phyloP scores from a whole-genome alignment of 1,140 invertebrate species.

The Sarcophaga peregrina region DNA sequence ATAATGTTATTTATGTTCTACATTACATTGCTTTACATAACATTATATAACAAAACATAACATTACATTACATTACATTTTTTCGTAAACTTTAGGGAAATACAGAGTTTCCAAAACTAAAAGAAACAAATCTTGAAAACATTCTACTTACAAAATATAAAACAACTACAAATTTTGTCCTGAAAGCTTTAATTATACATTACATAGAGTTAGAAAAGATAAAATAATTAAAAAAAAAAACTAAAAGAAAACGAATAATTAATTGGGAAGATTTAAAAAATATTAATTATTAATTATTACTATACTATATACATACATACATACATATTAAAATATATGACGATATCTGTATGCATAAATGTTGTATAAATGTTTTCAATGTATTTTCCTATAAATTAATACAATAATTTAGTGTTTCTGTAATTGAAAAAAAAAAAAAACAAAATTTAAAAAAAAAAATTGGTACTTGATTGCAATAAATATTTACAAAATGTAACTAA shows the following conservation, averaged over 20 bases:
- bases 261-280: not conserved
- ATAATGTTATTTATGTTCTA: too few relatives aligned
- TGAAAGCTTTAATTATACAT: conserved; percentile 37
- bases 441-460: not conserved
- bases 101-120: too few relatives aligned
- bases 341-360: conserved; percentile 35
- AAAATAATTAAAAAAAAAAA: conserved; percentile 17
- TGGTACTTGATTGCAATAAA: conserved; percentile 17
- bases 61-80: too few relatives aligned
- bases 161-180: conserved; percentile 32
- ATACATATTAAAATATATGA: not conserved
- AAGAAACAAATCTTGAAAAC: too few relatives aligned
- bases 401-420: too few relatives aligned
- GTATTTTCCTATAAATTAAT: conserved; percentile 17
- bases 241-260: not conserved
- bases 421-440: conserved; percentile 17
- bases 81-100: too few relatives aligned
- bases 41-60: too few relatives aligned
- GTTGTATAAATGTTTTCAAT: conserved; percentile 36
- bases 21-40: too few relatives aligned
- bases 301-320: not conserved
- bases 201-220: conserved; percentile 13
- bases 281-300: not conserved
- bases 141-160: not conserved
- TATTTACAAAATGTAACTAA: not conserved